Evolutionary conservation across 2,113 vertebrate species (phyloP), one percentile per base, ranked within the genome.

Genomic region (Ameiurus melas): DNA sequence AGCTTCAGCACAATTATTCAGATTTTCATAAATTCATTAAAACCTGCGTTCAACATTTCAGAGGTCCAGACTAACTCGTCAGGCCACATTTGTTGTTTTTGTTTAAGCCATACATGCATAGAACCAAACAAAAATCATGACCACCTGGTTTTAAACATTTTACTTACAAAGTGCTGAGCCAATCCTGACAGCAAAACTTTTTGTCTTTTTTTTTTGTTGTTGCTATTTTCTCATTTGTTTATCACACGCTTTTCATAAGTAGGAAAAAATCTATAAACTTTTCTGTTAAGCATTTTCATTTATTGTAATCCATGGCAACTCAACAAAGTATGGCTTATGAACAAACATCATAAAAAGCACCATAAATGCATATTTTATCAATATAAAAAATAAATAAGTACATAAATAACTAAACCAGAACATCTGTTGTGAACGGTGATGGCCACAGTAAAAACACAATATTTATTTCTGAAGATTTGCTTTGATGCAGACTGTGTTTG

Each of bases 331-430:
- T 96, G 95, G 95, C 96, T 94, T 91, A 95, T 95, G 95, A 96
- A 95, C 95, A 95, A 94, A 96, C 95, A 96, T 96, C 92, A 91
- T 95, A 95, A 94, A 95, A 95, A 96, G 95, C 95, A 96, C 95
- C 94, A 92, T 95, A 94, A 95, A 96, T 95, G 94, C 93, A 95
- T 95, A 94, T 94, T 64, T 93, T 91, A 93, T 87, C 94, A 93
- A 95, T 95, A 94, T 94, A 93, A 94, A 95, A 77, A 77, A 78
- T 51, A n/a, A 95, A 94, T 91, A 84, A 94, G 27, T 33, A 33
- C 27, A 85, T 77, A 94, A 95, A 58, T 71, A 36, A 75, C 77
- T 43, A 94, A 95, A 93, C 85, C 92, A 93, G 90, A 10, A 92
- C 70, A 94, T 94, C 90, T 93, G 92, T 94, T 80, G 94, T 95